Percentiles rank a stretch among this genome's conserved stretches.
These are phyloP conservation scores for Phenacoccus solenopsis DNA, from an alignment of 1,140 invertebrate species.

Conservation along the genomic window DNA sequence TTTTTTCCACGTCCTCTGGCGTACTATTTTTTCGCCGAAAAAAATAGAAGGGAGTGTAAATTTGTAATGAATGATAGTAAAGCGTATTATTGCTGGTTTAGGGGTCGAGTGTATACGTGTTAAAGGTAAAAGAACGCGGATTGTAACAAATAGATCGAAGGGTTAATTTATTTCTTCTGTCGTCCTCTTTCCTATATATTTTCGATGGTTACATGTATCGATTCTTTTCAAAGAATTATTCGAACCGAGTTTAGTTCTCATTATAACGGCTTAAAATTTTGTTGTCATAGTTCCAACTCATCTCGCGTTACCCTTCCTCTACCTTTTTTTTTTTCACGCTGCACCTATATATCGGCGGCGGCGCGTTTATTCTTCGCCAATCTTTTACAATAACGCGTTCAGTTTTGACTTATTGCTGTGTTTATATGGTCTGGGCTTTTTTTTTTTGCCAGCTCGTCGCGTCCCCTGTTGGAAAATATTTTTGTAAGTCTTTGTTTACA, in stretches of 20 bases:
- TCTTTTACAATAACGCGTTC: slow-evolving; percentile 7
- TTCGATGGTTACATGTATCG: slow-evolving; percentile 11
- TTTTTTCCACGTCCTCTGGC: neutral
- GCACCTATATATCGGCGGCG: too few species aligned
- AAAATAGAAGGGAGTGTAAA: neutral
- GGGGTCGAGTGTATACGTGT: slow-evolving; percentile 11
- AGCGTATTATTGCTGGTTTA: slow-evolving; percentile 17
- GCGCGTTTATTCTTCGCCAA: neutral
- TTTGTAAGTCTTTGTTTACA: slow-evolving; percentile 12
- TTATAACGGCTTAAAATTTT: slow-evolving; percentile 18
- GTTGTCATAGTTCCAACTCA: slow-evolving; percentile 10
- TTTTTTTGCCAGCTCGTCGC: neutral
- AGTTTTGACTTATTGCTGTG: slow-evolving; percentile 14
- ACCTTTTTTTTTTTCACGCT: too few species aligned
- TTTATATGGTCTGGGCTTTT: neutral
- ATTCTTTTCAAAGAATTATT: slow-evolving; percentile 5
- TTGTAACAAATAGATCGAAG: slow-evolving; percentile 16
- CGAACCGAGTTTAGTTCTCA: slow-evolving; percentile 14
- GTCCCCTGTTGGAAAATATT: slow-evolving; percentile 1
- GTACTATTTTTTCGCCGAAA: neutral
- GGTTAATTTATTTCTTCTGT: slow-evolving; percentile 9
- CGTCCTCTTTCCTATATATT: neutral
- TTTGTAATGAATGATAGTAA: slow-evolving; percentile 18
- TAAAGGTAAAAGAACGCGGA: slow-evolving; percentile 17
- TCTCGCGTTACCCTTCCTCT: neutral